These are phyloP conservation scores for Pseudorasbora parva DNA, from an alignment of 2,113 vertebrate genomes.

Conservation along the genomic window DNA sequence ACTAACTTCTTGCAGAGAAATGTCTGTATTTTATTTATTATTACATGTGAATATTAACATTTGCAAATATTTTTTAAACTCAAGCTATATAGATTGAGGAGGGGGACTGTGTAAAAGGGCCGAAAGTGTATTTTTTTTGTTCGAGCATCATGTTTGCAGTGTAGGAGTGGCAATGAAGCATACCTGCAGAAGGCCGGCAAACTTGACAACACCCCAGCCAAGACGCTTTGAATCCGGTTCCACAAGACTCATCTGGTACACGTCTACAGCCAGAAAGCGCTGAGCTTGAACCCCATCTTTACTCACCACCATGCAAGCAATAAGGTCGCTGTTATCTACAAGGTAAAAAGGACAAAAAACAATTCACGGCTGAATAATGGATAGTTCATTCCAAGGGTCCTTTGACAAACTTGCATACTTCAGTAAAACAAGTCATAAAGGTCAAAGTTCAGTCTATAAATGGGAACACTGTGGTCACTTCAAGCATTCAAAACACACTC, in stretches of 20 bases:
- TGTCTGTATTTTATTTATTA: too few species aligned
- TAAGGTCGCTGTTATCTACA: slow-evolving; percentile 96
- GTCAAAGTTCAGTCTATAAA: not conserved
- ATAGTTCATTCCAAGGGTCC: not conserved
- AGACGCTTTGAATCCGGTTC: slow-evolving; percentile 94
- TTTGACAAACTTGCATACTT: not conserved
- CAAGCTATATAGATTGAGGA: too few species aligned
- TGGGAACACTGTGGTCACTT: not conserved
- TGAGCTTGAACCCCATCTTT: slow-evolving; percentile 93
- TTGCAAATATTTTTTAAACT: too few species aligned
- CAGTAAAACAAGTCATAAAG: not conserved
- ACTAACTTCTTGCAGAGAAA: too few species aligned
- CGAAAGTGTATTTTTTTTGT: not conserved
- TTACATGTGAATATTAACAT: too few species aligned
- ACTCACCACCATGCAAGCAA: slow-evolving; percentile 94
- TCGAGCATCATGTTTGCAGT: not conserved
- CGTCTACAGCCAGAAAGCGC: slow-evolving; percentile 93
- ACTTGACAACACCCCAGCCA: slow-evolving; percentile 97
- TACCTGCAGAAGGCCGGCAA: slow-evolving; percentile 94
- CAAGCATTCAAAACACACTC: not conserved
- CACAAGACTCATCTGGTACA: slow-evolving; percentile 98
- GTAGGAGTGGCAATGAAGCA: not conserved
- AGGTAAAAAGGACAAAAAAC: not conserved
- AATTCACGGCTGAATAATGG: not conserved
- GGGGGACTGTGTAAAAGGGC: too few species aligned